Percentiles rank a stretch among this genome's conserved stretches.
Conservation (phyloP, 1,140 invertebrate species). For the Anoplolepis gracilipes region DNA sequence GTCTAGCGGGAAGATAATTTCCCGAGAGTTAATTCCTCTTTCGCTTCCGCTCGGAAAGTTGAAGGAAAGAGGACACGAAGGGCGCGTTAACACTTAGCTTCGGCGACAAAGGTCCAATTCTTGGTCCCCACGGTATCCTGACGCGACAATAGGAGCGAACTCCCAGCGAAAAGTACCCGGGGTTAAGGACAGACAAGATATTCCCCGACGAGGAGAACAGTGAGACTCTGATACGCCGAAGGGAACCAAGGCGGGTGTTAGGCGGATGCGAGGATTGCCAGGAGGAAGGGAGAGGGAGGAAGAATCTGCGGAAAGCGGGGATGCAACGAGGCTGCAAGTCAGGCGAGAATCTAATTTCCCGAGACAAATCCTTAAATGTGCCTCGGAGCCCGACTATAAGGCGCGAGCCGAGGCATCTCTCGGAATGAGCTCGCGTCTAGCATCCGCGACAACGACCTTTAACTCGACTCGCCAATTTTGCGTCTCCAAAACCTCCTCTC, state of each 20-base stretch:
- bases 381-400: slow-evolving; percentile 79
- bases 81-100: slow-evolving; percentile 81
- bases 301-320: slow-evolving; percentile 70
- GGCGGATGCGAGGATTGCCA: slow-evolving; percentile 21
- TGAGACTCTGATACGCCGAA: slow-evolving; percentile 68
- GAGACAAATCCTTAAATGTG: slow-evolving; percentile 85
- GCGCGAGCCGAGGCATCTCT: slow-evolving; percentile 71
- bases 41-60: slow-evolving; percentile 47
- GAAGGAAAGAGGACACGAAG: slow-evolving; percentile 66
- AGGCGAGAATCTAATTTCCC: slow-evolving; percentile 85
- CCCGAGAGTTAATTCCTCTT: slow-evolving; percentile 81
- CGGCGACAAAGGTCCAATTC: slow-evolving; percentile 82
- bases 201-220: slow-evolving; percentile 69
- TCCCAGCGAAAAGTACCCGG: slow-evolving; percentile 80
- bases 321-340: slow-evolving; percentile 81
- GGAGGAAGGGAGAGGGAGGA: slow-evolving; percentile 49
- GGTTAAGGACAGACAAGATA: slow-evolving; percentile 70
- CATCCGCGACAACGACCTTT: slow-evolving; percentile 72
- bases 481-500: slow-evolving; percentile 70
- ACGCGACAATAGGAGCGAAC: slow-evolving; percentile 79
- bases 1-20: slow-evolving; percentile 78
- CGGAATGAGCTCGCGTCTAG: slow-evolving; percentile 78
- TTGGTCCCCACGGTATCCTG: slow-evolving; percentile 74
- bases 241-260: slow-evolving; percentile 59
- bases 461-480: slow-evolving; percentile 76